Evolutionary conservation across 2,888 invertebrate species (phyloP), one percentile per base, ranked within the genome.

Genomic region (Drosophila multiciliata): DNA sequence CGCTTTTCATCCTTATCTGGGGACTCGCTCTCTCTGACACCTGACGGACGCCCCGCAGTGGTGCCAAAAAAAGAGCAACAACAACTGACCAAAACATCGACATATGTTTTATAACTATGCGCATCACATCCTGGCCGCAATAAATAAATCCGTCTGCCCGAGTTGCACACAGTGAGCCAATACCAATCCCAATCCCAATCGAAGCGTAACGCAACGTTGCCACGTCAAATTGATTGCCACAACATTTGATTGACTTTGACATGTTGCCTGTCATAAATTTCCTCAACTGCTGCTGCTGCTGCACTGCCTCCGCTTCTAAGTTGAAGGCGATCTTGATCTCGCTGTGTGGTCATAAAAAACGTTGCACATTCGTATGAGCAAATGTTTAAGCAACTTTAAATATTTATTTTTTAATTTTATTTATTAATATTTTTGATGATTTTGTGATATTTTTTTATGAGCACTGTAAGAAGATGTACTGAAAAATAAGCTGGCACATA

Each of bases 241-340:
- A 88, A 88, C 79, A 84, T 91, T 92, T 92, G 91, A 91, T 91
- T 91, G 91, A 91, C 92, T 92, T 91, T 91, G 91, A 91, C 89
- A 90, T 91, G 91, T 89, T 90, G 90, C 42, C 82, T 87, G 90
- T 89, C 91, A 91, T 91, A 92, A 91, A 91, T 91, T 75, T 64
- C 66, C 40, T 38, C 40, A 49, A 36, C 55, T 29, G 38, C 35
- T 60, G 52, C 20, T 52, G 52, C 50, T 26, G 33, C 55, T 32
- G 35, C 55, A 15, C 33, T 36, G 35, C 26, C 52, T 60, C 29
- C 29, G 29, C 48, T 57, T 73, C 64, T 74, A 67, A 55, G 50
- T 52, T 55, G 26, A 49, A 48, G 29, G 20, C 35, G 65, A 69
- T 76, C 66, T 69, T 48, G 59, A 55, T 73, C 66, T 49, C 42